Evolutionary conservation across 2,113 vertebrate species (phyloP), one percentile per base, ranked within the genome.

Genomic region (Rhinoptilus africanus): DNA sequence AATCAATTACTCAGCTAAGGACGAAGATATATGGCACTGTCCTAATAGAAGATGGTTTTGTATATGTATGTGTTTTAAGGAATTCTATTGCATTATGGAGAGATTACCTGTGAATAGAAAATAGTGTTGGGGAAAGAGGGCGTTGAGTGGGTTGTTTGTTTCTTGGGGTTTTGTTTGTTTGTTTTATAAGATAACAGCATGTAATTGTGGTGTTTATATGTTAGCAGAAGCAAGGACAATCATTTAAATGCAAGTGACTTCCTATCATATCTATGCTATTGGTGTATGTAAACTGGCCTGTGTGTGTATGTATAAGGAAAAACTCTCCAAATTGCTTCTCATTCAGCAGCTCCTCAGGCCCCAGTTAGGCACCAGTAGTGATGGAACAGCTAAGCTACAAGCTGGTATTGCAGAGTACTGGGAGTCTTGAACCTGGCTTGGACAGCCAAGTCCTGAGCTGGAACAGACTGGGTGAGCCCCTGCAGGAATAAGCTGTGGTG

Each of bases 1-100:
- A 92, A 48, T 95, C 64, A 69, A 34, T 93, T 94, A 76, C 72
- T 96, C 82, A 59, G 32, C 50, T 94, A 59, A 48, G 43, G 83
- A 62, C 50, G 81, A 67, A 81, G 39, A 78, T 92, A 30, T 12
- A 50, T 43, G 57, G 18, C 74, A 11, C 57, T 81, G 32, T 35
- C 76, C 48, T 89, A n/a, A 77, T 41, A 90, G 71, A 54, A 98
- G 78, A 50, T 37, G 22, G 12, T 89, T 89, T 28, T 88, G 37
- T 41, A 23, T 86, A 83, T 64, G 72, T 34, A 71, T 79, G 12
- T 84, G 60, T 94, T 95, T 67, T 82, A 92, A 79, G 81, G 79
- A 83, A 74, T 34, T 47, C 19, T 56, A 0, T 72, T 88, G 47
- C 23, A 34, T 84, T 76, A 48, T 3, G 8, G 45, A 63, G n/a